phyloP scores from a whole-genome alignment of 1,140 invertebrate species.

The Panulirus ornatus region DNA sequence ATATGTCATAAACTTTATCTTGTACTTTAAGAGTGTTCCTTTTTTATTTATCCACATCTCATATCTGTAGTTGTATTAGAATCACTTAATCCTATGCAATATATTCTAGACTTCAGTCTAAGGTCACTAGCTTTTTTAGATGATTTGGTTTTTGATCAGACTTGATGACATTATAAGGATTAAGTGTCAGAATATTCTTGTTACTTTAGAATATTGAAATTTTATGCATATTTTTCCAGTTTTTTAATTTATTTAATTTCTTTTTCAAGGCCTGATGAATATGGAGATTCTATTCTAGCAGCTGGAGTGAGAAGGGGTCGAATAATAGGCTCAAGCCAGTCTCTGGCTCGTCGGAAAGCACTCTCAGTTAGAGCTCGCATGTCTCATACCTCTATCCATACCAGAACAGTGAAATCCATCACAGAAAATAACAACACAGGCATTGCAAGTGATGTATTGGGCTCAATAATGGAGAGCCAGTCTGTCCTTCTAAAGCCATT shows the following conservation, averaged over 20 bases:
- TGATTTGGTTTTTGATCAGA: no score
- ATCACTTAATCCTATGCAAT: no score
- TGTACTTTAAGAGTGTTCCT: no score
- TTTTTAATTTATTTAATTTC: conserved; percentile 4
- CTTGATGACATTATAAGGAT: no score
- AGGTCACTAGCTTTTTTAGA: no score
- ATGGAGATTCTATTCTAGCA: conserved; percentile 61
- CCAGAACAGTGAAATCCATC: neutral
- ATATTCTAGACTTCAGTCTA: no score
- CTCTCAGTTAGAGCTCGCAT: conserved; percentile 46
- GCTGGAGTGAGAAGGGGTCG: conserved; percentile 56
- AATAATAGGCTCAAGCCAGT: conserved; percentile 44
- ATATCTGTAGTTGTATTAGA: no score
- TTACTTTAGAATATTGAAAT: no score
- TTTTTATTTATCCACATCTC: no score
- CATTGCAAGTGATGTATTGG: conserved; percentile 46
- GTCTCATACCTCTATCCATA: conserved; percentile 45
- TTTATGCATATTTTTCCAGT: neutral
- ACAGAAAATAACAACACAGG: conserved; percentile 10
- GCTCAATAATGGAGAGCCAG: conserved; percentile 69
- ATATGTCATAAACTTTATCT: no score
- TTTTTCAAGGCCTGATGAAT: conserved; percentile 52
- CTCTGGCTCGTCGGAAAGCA: conserved; percentile 53
- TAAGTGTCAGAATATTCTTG: no score
- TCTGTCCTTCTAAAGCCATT: conserved; percentile 27